Evolutionary conservation across 2,888 invertebrate species (phyloP).

Genomic region (Nyleta sp.): DNA sequence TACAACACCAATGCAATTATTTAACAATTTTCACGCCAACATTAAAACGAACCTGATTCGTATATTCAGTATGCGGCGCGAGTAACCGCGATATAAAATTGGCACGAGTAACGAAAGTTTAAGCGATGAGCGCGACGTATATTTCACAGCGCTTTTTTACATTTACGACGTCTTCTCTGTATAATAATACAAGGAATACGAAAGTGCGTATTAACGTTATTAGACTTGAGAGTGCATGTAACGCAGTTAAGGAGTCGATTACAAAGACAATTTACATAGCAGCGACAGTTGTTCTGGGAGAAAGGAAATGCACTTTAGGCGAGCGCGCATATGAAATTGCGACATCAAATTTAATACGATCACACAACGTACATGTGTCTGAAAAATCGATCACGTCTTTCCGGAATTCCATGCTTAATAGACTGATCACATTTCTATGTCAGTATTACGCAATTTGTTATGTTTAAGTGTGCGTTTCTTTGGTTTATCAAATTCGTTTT

Average conservation of each 20-base stretch:
- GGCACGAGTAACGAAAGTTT: no score
- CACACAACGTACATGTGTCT: background rate
- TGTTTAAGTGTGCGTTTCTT: no score
- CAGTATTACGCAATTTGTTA: no score
- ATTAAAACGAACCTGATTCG: no score
- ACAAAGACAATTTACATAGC: slow-evolving; percentile 29
- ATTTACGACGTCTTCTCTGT: slow-evolving; percentile 10
- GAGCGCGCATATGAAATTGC: slow-evolving; percentile 8
- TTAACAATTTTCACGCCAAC: no score
- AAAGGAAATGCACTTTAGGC: slow-evolving; percentile 15
- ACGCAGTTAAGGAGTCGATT: slow-evolving; percentile 28
- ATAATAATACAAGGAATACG: slow-evolving; percentile 5
- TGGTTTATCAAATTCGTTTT: no score
- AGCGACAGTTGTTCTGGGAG: background rate
- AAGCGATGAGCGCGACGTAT: background rate
- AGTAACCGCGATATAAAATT: no score
- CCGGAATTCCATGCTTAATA: background rate
- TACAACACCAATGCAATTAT: no score
- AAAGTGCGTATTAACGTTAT: slow-evolving; percentile 22
- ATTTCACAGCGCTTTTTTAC: slow-evolving; percentile 23
- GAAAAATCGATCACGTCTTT: background rate
- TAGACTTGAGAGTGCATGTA: slow-evolving; percentile 23
- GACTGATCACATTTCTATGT: no score
- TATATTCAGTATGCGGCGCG: no score
- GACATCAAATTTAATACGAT: slow-evolving; percentile 21